Conservation (phyloP, 2,888 invertebrate genomes). For the Stomorhina lunata region DNA sequence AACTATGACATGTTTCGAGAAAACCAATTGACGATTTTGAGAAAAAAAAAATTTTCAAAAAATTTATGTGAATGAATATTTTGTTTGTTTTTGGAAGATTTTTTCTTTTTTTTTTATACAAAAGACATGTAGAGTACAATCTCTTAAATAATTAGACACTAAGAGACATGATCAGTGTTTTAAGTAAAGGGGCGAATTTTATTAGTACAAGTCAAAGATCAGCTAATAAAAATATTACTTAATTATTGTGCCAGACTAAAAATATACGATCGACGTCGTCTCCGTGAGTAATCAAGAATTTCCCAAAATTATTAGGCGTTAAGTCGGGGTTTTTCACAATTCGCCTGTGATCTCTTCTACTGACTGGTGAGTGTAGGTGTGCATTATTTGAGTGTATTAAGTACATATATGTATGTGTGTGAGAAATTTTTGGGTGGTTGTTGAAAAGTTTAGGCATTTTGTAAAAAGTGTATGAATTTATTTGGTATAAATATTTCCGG, state of each 20-base stretch:
- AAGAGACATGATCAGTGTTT: not conserved
- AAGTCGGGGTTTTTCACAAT: slow-evolving; percentile 44
- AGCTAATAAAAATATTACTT: slow-evolving; percentile 70
- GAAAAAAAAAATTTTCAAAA: slow-evolving; percentile 15
- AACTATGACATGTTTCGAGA: slow-evolving; percentile 24
- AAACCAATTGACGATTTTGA: not conserved
- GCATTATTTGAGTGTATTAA: too few relatives aligned
- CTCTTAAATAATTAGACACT: not conserved
- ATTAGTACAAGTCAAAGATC: not conserved
- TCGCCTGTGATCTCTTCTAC: slow-evolving; percentile 15
- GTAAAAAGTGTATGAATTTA: slow-evolving; percentile 23
- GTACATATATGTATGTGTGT: not conserved
- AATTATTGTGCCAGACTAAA: slow-evolving; percentile 76
- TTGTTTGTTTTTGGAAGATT: slow-evolving; percentile 36
- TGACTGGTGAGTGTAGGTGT: not conserved
- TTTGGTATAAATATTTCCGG: slow-evolving; percentile 67
- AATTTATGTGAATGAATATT: slow-evolving; percentile 46
- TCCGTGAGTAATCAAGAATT: slow-evolving; percentile 42
- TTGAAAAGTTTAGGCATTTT: not conserved
- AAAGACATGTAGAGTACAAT: slow-evolving; percentile 44
- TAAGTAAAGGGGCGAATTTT: not conserved
- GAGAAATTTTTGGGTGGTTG: slow-evolving; percentile 3
- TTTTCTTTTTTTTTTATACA: not conserved
- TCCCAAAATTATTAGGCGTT: slow-evolving; percentile 56
- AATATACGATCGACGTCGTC: slow-evolving; percentile 9